phyloP scores from a whole-genome alignment of 2,888 invertebrate genomes.

The Watsonalla cultraria region DNA sequence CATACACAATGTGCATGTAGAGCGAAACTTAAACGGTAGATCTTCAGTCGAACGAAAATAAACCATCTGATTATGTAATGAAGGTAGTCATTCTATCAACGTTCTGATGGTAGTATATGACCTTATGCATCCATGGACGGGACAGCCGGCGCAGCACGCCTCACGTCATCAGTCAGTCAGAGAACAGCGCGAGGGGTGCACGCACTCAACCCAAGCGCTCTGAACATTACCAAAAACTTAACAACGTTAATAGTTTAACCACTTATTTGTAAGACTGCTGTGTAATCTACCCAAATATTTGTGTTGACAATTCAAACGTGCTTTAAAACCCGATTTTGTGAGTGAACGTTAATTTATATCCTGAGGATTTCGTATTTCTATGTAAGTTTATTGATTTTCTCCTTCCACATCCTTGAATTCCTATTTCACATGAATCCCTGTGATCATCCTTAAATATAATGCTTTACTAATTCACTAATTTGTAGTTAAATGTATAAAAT shows the following conservation, averaged over 20 bases:
- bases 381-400: slow-evolving; percentile 51
- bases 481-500: slow-evolving; percentile 1
- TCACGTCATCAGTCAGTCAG: slow-evolving; percentile 55
- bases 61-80: background rate
- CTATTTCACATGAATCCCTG: slow-evolving; percentile 3
- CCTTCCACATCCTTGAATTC: slow-evolving; percentile 19
- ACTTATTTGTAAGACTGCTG: slow-evolving; percentile 36
- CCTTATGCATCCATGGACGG: slow-evolving; percentile 25
- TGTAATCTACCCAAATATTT: slow-evolving; percentile 33
- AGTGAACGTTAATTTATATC: slow-evolving; percentile 28
- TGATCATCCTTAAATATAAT: background rate
- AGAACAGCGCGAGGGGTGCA: slow-evolving; percentile 28
- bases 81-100: slow-evolving; percentile 15
- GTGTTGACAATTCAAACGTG: slow-evolving; percentile 34
- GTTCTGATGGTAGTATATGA: slow-evolving; percentile 15
- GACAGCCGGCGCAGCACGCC: slow-evolving; percentile 43
- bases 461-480: background rate
- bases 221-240: slow-evolving; percentile 27
- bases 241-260: slow-evolving; percentile 28
- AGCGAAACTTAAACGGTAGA: slow-evolving; percentile 33
- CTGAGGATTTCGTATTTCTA: slow-evolving; percentile 39
- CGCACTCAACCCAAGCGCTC: slow-evolving; percentile 21
- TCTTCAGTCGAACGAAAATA: slow-evolving; percentile 12
- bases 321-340: slow-evolving; percentile 13
- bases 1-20: slow-evolving; percentile 58